Evolutionary conservation across 2,113 vertebrate species (phyloP), one percentile per base, ranked within the genome.

Genomic region (Heloderma charlesbogerti): DNA sequence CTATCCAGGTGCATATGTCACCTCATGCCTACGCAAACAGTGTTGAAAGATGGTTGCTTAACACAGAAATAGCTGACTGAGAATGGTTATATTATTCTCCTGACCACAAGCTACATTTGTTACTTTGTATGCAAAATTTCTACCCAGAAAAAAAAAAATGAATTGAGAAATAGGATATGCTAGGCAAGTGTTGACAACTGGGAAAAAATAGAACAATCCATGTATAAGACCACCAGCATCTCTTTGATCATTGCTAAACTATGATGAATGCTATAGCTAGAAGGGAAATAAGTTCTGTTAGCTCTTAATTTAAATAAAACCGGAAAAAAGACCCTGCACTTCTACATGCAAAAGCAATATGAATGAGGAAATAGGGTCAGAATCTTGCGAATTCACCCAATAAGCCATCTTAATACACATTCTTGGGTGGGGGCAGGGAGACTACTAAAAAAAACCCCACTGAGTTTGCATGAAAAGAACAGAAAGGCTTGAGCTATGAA

Each of bases 111-210:
- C 91, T 92, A 78, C 25, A 79, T 93, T 89, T 95, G 57, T 84
- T 94, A 88, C 80, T 94, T 92, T 94, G 88, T 87, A 54, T 87
- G 67, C 89, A 93, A 92, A 91, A 93, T 43, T 45, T 91, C 86
- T 94, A 88, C 90, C 89, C 86, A 93, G 90, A 89, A 20, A 18
- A 90, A 93, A n/a, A 88, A 93, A 88, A 88, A 93, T 18, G n/a
- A 87, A 63, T 81, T 75, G 79, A 66, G 82, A 85, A 80, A 94
- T 57, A 82, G 82, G 67, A 89, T 75, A 89, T 83, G 89, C 40
- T 87, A 90, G 57, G 91, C 57, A 94, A 93, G 86, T 91, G 27
- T 3, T 89, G 77, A 90, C 74, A 92, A 87, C n/a, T 60, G 80
- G 82, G 12, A 22, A 93, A 92, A 93, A 93, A 84, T 9, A 1